Conservation (phyloP, 2,888 invertebrate species). For the Zelleria hepariella region DNA sequence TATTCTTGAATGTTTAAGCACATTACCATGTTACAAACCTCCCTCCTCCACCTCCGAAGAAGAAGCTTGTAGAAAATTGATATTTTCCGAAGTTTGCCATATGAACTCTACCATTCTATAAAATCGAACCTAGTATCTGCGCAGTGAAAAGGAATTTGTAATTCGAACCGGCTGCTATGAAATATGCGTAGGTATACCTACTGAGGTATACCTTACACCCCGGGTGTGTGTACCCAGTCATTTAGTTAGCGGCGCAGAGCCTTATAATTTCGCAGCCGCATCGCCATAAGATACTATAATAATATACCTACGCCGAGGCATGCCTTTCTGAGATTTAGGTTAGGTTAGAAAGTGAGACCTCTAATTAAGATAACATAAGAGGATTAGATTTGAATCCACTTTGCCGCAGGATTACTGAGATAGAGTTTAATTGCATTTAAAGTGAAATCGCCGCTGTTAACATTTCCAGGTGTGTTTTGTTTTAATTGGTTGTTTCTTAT, state of each 20-base stretch:
- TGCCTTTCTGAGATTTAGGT: constrained; percentile 5
- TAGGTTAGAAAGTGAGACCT: constrained; percentile 3
- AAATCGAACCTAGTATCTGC: too few species aligned
- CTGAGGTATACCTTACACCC: not conserved
- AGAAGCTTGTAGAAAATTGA: too few species aligned
- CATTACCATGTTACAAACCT: too few species aligned
- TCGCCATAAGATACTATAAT: not conserved
- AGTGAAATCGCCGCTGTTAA: not conserved
- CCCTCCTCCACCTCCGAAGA: too few species aligned
- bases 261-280: constrained; percentile 3
- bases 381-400: not conserved
- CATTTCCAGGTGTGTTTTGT: not conserved
- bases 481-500: not conserved
- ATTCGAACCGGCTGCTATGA: too few species aligned
- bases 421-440: not conserved
- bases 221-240: not conserved
- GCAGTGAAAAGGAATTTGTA: too few species aligned
- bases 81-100: too few species aligned
- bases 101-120: too few species aligned
- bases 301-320: not conserved
- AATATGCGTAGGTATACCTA: not conserved
- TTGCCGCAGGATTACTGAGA: not conserved
- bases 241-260: not conserved
- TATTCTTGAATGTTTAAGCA: too few species aligned
- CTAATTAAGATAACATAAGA: not conserved